Percentiles rank a stretch among this genome's conserved stretches.
phyloP scores from a whole-genome alignment of 2,113 vertebrate species.

The Rhadina sibilatrix region DNA sequence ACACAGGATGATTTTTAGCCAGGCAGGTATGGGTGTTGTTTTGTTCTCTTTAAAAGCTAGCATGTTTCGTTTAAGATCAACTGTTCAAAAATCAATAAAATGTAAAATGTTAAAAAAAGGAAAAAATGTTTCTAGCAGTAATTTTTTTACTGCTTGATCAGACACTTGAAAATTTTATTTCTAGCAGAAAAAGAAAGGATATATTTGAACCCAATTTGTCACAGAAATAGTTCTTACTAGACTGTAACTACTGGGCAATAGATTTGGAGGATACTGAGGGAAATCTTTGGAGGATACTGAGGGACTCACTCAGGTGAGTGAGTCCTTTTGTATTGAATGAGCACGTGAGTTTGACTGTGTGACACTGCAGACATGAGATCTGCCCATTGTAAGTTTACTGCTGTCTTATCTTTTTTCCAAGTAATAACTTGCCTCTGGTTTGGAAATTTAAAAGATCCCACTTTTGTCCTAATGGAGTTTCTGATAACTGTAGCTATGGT shows the following conservation, averaged over 20 bases:
- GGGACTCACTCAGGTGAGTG: neutral
- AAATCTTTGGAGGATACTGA: neutral
- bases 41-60: neutral
- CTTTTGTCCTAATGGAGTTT: neutral
- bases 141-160: neutral
- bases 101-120: neutral
- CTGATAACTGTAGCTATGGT: neutral
- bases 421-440: neutral
- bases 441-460: neutral
- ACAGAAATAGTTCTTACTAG: neutral
- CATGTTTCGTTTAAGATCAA: neutral
- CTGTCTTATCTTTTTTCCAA: neutral
- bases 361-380: neutral
- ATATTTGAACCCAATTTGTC: neutral
- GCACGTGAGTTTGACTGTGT: neutral
- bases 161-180: neutral
- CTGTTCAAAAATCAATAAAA: neutral
- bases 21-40: neutral
- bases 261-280: neutral
- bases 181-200: neutral
- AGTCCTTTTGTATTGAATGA: neutral
- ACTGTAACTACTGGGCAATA: neutral
- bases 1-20: neutral
- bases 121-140: neutral
- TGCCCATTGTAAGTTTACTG: neutral